These are phyloP conservation scores for Glyptemys insculpta DNA, from an alignment of 2,797 vertebrate species.

Conservation along the genomic window DNA sequence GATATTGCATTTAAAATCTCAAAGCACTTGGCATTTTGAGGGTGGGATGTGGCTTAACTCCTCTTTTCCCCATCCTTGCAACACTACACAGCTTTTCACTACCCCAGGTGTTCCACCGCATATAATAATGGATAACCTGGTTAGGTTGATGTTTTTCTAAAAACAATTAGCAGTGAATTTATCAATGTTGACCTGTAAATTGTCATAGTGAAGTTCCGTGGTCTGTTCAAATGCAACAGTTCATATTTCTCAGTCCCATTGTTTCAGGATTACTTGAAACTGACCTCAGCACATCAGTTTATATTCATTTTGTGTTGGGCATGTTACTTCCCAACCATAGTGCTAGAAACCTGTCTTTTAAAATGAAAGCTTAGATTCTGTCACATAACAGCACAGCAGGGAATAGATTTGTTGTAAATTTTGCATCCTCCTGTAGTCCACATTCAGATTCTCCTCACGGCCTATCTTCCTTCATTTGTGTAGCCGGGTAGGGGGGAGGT, in stretches of 20 bases:
- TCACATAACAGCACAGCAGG: background rate
- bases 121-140: background rate
- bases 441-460: fast-evolving
- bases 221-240: background rate
- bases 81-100: background rate
- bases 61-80: background rate
- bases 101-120: background rate
- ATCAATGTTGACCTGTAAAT: fast-evolving
- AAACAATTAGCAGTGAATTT: background rate
- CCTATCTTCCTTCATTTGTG: background rate
- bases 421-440: background rate
- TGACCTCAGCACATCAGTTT: background rate
- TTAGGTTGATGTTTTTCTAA: background rate
- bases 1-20: background rate
- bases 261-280: background rate
- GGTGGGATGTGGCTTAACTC: background rate
- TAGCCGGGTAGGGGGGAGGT: background rate
- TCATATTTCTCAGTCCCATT: background rate
- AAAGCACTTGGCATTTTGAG: background rate
- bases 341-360: fast-evolving
- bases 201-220: fast-evolving
- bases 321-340: fast-evolving
- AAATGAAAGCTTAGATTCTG: background rate
- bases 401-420: background rate
- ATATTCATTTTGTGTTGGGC: no score